These are phyloP conservation scores for Sebastes kiyomatsui DNA, from an alignment of 2,797 vertebrate genomes.

Conservation along the genomic window DNA sequence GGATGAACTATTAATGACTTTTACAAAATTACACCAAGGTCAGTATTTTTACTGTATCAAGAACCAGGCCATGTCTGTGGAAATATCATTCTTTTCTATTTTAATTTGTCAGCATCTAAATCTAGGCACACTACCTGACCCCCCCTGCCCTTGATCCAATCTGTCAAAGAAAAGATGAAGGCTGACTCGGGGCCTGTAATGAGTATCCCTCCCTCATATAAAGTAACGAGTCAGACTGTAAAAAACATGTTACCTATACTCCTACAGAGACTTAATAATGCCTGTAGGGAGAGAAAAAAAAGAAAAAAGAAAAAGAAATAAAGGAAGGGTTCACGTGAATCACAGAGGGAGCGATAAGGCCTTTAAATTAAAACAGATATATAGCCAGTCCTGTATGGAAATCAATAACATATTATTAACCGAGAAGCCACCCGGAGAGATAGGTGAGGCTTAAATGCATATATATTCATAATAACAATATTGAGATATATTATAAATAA, in stretches of 20 bases:
- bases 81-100: conserved; percentile 3
- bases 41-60: conserved; percentile 22
- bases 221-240: conserved; percentile 67
- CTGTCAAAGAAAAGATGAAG: conserved; percentile 60
- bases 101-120: conserved; percentile 32
- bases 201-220: conserved; percentile 60
- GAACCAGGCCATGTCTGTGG: not conserved
- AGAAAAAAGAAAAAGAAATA: conserved; percentile 57
- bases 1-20: conserved; percentile 58
- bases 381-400: conserved; percentile 80
- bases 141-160: conserved; percentile 54
- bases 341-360: conserved; percentile 76
- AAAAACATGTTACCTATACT: conserved; percentile 65
- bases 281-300: conserved; percentile 44
- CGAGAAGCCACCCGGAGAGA: conserved; percentile 76
- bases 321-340: conserved; percentile 71
- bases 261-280: conserved; percentile 73
- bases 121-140: conserved; percentile 24
- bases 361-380: conserved; percentile 81
- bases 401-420: conserved; percentile 87
- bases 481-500: conserved; percentile 83
- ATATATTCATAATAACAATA: conserved; percentile 87
- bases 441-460: conserved; percentile 83
- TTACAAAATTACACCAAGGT: conserved; percentile 28
- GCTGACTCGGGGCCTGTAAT: conserved; percentile 51